Conservation (phyloP, 1,140 invertebrate genomes). For the Euglossa dilemma region DNA sequence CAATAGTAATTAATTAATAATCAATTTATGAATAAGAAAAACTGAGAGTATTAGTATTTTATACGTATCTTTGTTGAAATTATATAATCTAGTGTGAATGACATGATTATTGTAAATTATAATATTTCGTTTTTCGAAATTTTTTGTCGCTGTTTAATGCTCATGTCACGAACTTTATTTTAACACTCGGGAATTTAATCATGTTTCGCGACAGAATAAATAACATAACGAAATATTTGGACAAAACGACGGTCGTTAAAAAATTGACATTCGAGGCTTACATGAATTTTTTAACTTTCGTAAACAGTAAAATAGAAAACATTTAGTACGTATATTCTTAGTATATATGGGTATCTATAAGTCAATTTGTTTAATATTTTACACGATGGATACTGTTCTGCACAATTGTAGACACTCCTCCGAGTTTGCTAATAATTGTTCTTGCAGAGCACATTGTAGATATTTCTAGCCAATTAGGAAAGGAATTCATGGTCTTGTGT, state of each 20-base stretch:
- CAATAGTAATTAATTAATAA: no score
- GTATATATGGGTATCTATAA: neutral
- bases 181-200: neutral
- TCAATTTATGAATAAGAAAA: no score
- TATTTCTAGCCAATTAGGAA: neutral
- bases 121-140: no score
- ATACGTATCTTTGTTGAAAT: neutral
- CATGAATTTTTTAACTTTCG: neutral
- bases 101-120: no score
- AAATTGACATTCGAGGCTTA: neutral
- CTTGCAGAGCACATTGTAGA: neutral
- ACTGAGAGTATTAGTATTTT: no score
- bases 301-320: constrained; percentile 12
- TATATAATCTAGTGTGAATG: no score
- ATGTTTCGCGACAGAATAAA: neutral
- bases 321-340: neutral
- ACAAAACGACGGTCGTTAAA: neutral
- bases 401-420: neutral
- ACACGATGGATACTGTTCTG: neutral
- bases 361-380: neutral
- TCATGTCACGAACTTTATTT: neutral
- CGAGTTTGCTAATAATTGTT: neutral
- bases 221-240: neutral
- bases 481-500: neutral
- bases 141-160: no score